These are phyloP conservation scores for Hirtodrosophila duncani DNA, from an alignment of 2,888 invertebrate genomes.

Conservation along the genomic window DNA sequence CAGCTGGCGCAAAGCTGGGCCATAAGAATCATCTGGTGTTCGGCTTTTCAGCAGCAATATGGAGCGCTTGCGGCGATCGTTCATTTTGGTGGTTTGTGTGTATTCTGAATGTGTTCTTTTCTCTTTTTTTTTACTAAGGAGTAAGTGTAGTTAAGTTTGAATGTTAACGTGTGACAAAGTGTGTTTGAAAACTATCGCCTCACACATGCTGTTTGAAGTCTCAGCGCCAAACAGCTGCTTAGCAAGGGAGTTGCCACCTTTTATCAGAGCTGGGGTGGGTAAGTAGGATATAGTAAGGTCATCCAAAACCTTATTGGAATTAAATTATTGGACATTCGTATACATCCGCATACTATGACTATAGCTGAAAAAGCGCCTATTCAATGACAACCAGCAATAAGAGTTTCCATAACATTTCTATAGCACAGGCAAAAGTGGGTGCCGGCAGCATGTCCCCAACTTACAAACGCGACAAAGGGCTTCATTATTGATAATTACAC, in stretches of 20 bases:
- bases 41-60: constrained; percentile 18
- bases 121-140: background rate
- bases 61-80: background rate
- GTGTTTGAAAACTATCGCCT: constrained; percentile 5
- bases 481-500: background rate
- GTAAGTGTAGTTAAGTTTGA: constrained; percentile 4
- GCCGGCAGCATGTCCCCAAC: too few species aligned
- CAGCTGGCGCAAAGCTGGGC: constrained; percentile 1
- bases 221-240: constrained; percentile 55
- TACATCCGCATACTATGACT: too few species aligned
- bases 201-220: constrained; percentile 4
- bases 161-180: background rate
- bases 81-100: too few species aligned
- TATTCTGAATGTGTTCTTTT: too few species aligned
- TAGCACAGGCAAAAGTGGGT: too few species aligned
- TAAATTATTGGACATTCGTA: too few species aligned
- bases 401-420: too few species aligned
- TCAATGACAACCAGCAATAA: too few species aligned
- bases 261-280: constrained; percentile 28
- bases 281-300: constrained; percentile 43
- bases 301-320: constrained; percentile 61
- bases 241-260: too few species aligned
- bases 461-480: background rate
- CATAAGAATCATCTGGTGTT: constrained; percentile 9
- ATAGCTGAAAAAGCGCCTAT: too few species aligned